phyloP scores from a whole-genome alignment of 2,888 invertebrate species.

The Dusona sp. region DNA sequence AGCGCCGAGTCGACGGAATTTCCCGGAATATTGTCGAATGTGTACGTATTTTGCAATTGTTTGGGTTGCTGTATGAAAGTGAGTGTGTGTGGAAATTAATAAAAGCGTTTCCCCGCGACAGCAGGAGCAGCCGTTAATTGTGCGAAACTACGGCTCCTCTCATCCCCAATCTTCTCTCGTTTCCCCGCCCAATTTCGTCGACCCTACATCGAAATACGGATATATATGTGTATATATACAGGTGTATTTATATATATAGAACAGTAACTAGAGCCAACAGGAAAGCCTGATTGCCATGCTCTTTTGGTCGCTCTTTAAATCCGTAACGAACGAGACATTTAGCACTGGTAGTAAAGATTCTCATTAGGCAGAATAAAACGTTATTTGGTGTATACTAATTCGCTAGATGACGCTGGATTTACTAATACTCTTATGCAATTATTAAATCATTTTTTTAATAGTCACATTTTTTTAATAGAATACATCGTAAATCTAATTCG shows the following conservation, averaged over 20 bases:
- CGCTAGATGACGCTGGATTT: neutral
- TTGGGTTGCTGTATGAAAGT: neutral
- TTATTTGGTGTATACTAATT: conserved; percentile 21
- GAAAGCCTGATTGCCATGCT: conserved; percentile 41
- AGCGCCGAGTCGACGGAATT: conserved; percentile 20
- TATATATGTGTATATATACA: neutral
- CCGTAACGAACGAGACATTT: conserved; percentile 53
- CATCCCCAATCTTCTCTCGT: conserved; percentile 12
- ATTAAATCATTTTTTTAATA: neutral
- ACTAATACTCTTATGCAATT: neutral
- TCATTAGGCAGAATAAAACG: conserved; percentile 39
- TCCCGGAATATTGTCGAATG: conserved; percentile 14
- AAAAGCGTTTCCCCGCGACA: conserved; percentile 62
- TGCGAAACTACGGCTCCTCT: conserved; percentile 33
- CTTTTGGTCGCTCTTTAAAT: conserved; percentile 36
- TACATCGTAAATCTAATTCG: no score
- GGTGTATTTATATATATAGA: neutral
- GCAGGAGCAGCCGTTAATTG: conserved; percentile 60
- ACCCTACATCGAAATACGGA: conserved; percentile 29
- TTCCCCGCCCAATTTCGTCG: conserved; percentile 12
- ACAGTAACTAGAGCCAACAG: conserved; percentile 5
- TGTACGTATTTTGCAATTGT: conserved; percentile 23
- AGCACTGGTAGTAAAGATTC: conserved; percentile 38
- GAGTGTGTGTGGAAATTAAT: conserved; percentile 51
- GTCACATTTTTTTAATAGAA: no score